A percentile compares a stretch with the other conserved stretches of the same genome.
phyloP scores from a whole-genome alignment of 2,113 vertebrate genomes.

The Paradoxurus hermaphroditus region DNA sequence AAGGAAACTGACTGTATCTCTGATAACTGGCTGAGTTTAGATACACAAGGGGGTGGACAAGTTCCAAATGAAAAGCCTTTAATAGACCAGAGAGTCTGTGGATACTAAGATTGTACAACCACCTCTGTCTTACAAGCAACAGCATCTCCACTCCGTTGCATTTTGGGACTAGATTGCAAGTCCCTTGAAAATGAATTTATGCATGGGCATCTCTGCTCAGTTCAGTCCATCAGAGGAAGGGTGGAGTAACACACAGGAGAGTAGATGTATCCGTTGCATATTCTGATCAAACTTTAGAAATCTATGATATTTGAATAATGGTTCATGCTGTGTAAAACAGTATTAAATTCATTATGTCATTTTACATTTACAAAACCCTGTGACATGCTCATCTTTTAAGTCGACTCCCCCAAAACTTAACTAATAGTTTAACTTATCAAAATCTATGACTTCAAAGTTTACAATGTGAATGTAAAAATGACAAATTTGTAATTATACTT shows the following conservation, averaged over 20 bases:
- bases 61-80: not conserved
- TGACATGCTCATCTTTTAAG: not conserved
- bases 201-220: not conserved
- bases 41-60: accelerated
- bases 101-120: not conserved
- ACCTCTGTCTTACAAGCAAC: not conserved
- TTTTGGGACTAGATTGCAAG: not conserved
- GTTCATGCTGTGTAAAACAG: not conserved
- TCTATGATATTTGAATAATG: not conserved
- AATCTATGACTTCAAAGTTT: not conserved
- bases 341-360: not conserved
- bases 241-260: not conserved
- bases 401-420: not conserved
- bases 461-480: not conserved
- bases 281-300: not conserved
- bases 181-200: not conserved
- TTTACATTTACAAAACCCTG: not conserved
- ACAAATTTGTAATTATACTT: not conserved
- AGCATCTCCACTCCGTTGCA: not conserved
- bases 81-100: not conserved
- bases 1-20: not conserved
- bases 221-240: not conserved
- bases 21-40: not conserved
- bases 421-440: not conserved
- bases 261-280: not conserved